phyloP scores from a whole-genome alignment of 2,888 invertebrate species.

The Buathra laborator region DNA sequence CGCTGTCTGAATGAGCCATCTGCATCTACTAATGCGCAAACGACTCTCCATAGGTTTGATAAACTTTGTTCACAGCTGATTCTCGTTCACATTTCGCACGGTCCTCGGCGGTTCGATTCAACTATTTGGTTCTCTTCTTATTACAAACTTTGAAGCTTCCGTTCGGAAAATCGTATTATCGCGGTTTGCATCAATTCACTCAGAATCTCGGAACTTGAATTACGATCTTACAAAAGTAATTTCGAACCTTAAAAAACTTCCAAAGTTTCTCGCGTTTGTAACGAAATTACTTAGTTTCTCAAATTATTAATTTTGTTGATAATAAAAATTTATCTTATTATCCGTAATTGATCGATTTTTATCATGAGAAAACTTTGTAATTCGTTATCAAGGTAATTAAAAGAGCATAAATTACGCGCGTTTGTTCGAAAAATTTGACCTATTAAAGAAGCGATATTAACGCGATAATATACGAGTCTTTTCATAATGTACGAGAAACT shows the following conservation, averaged over 20 bases:
- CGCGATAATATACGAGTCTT: conserved; percentile 10
- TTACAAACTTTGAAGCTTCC: neutral
- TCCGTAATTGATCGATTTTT: too few species aligned
- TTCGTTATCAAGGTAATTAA: too few species aligned
- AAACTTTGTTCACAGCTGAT: conserved; percentile 34
- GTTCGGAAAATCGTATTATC: neutral
- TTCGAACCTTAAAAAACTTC: too few species aligned
- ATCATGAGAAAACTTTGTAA: too few species aligned
- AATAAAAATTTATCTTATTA: too few species aligned
- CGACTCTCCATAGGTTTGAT: conserved; percentile 12
- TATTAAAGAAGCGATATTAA: conserved; percentile 30
- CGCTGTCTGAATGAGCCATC: conserved; percentile 1
- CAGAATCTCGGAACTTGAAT: neutral
- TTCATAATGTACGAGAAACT: neutral
- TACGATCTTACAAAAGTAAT: neutral
- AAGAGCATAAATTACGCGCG: too few species aligned
- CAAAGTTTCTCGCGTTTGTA: too few species aligned
- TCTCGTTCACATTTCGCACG: neutral
- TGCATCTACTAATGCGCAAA: neutral
- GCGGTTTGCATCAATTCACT: neutral
- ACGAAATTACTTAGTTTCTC: too few species aligned
- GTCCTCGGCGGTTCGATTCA: conserved; percentile 7
- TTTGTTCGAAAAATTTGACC: neutral
- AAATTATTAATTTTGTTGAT: too few species aligned
- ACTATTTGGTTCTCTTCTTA: neutral